These are phyloP conservation scores for Thermophis baileyi DNA, from an alignment of 2,113 vertebrate species.

Conservation along the genomic window DNA sequence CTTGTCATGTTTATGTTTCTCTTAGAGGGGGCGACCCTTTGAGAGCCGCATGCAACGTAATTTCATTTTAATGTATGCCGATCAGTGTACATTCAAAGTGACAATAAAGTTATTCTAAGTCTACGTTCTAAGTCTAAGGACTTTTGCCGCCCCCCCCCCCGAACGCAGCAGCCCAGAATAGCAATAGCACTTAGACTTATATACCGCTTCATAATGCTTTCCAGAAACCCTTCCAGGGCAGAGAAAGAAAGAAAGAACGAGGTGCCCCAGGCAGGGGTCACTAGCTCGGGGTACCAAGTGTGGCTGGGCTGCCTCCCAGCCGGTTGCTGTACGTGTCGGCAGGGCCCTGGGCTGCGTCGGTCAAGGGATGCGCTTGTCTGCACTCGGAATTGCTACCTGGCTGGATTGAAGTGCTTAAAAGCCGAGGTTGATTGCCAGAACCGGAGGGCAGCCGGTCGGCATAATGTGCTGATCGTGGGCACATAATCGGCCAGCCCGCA, in stretches of 20 bases:
- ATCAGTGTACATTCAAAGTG: no score
- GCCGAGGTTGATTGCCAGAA: not conserved
- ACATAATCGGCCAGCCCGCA: slow-evolving; percentile 36
- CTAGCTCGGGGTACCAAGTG: no score
- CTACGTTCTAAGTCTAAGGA: not conserved
- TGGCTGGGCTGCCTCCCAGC: no score
- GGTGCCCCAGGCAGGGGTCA: not conserved
- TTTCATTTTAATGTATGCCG: no score
- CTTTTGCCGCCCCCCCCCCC: not conserved
- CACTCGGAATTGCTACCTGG: not conserved
- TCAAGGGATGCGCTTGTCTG: not conserved
- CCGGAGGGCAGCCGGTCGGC: not conserved
- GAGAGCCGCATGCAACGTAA: no score
- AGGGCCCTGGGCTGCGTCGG: not conserved
- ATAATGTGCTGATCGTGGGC: not conserved
- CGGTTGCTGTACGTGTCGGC: not conserved
- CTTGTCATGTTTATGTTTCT: no score
- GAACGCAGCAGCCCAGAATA: not conserved
- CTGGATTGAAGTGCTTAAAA: not conserved
- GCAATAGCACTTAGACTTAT: no score
- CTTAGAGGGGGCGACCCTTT: no score
- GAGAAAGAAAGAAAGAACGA: not conserved
- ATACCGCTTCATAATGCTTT: no score
- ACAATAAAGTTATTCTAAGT: no score
- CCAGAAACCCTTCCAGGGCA: not conserved